A percentile compares a stretch with the other conserved stretches of the same genome.
These are phyloP conservation scores for Plebejus melissa DNA, from an alignment of 2,888 invertebrate genomes.

Conservation along the genomic window DNA sequence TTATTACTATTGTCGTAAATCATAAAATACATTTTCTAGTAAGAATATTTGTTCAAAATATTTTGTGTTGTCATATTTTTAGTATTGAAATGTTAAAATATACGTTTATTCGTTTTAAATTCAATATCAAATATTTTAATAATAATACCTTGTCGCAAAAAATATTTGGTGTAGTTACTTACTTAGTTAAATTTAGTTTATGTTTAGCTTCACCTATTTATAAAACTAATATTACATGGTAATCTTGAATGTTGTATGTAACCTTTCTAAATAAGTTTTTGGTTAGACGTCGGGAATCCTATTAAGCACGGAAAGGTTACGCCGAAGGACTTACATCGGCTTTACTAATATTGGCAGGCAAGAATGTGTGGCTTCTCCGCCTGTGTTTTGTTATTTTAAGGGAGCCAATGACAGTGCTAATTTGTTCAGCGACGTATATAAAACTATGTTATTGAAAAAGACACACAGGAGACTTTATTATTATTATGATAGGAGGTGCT, in stretches of 20 bases:
- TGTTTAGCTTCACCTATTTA: background rate
- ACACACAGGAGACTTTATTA: background rate
- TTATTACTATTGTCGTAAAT: no score
- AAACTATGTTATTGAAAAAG: background rate
- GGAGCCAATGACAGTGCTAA: slow-evolving; percentile 5
- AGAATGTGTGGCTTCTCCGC: slow-evolving; percentile 20
- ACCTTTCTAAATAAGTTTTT: slow-evolving; percentile 56
- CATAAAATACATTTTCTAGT: no score
- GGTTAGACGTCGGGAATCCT: slow-evolving; percentile 58
- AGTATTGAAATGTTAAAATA: no score
- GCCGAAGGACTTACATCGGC: slow-evolving; percentile 29
- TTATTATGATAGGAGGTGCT: no score
- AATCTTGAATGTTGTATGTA: background rate
- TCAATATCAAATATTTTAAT: no score
- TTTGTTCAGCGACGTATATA: background rate
- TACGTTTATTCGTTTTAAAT: no score
- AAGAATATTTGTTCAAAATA: no score
- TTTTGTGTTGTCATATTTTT: no score
- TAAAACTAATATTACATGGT: background rate
- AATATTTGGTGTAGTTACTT: no score
- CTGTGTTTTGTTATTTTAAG: slow-evolving; percentile 21
- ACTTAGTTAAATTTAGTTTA: no score
- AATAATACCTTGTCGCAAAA: no score
- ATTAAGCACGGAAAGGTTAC: slow-evolving; percentile 46
- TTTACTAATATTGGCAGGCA: slow-evolving; percentile 28